Conservation (phyloP, 2,888 invertebrate genomes). For the Andrena bucephala region DNA sequence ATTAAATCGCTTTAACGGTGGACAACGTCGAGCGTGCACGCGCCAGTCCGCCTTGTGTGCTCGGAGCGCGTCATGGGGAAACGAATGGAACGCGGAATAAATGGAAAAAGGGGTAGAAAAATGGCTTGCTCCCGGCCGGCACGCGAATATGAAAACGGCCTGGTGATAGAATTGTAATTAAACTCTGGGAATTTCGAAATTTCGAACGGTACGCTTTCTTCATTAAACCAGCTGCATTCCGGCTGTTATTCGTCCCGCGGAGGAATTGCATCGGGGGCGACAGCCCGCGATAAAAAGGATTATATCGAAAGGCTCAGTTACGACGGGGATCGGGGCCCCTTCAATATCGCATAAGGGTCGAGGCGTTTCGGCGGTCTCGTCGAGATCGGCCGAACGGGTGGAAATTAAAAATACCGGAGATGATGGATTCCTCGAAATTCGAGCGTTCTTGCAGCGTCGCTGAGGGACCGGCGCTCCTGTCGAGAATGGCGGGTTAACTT, state of each 20-base stretch:
- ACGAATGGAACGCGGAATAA: slow-evolving; percentile 25
- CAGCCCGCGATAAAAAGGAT: not conserved
- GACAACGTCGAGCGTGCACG: not conserved
- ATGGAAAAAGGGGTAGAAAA: slow-evolving; percentile 15
- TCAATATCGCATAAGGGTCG: not conserved
- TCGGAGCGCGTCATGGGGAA: slow-evolving; percentile 3
- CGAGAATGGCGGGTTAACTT: not conserved
- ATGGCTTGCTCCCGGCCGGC: not conserved
- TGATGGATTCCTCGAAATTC: slow-evolving; percentile 12
- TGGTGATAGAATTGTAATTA: slow-evolving; percentile 24
- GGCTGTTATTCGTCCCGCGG: not conserved
- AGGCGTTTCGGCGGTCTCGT: not conserved
- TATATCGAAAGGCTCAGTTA: not conserved
- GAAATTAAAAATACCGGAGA: slow-evolving; percentile 15
- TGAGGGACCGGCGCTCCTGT: not conserved
- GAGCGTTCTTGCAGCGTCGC: not conserved
- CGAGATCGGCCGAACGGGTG: not conserved
- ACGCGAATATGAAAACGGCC: not conserved
- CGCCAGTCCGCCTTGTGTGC: too few species aligned
- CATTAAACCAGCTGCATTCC: not conserved
- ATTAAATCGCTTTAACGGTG: slow-evolving; percentile 1
- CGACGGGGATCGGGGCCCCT: not conserved
- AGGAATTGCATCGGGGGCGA: not conserved
- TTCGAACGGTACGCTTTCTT: not conserved
- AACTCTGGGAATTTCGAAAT: not conserved